Percentiles rank a stretch among this genome's conserved stretches.
phyloP scores from a whole-genome alignment of 2,797 vertebrate genomes.

The Smutsia gigantea region DNA sequence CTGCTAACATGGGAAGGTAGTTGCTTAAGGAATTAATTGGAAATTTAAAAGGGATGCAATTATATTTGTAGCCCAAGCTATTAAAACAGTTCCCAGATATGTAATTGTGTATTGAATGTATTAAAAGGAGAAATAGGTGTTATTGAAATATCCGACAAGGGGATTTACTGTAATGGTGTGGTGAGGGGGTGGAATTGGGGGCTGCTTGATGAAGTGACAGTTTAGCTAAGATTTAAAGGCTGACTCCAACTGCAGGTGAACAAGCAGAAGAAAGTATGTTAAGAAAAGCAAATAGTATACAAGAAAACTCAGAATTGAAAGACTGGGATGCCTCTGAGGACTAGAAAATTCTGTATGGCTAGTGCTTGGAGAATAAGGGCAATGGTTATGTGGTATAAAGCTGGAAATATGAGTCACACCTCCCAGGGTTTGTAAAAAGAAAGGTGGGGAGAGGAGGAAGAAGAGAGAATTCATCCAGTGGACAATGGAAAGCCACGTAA shows the following conservation, averaged over 20 bases:
- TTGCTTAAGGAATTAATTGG: neutral
- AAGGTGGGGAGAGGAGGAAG: too few relatives aligned
- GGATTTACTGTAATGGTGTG: neutral
- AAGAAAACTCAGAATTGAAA: neutral
- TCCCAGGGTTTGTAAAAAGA: neutral
- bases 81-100: neutral
- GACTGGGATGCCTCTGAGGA: neutral
- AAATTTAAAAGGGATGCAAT: constrained; percentile 10
- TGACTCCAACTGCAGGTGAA: neutral
- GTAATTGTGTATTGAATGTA: neutral
- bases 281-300: neutral
- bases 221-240: neutral
- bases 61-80: neutral
- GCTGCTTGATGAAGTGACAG: neutral
- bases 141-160: neutral
- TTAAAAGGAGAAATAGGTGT: neutral
- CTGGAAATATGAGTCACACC: neutral
- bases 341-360: neutral
- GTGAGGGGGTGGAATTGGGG: neutral
- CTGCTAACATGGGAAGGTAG: neutral
- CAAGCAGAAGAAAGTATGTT: neutral
- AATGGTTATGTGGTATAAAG: neutral
- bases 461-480: neutral
- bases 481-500: neutral
- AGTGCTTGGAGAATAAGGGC: neutral